Evolutionary conservation across 1,140 invertebrate species (phyloP).

Genomic region (Aphelinus certus): DNA sequence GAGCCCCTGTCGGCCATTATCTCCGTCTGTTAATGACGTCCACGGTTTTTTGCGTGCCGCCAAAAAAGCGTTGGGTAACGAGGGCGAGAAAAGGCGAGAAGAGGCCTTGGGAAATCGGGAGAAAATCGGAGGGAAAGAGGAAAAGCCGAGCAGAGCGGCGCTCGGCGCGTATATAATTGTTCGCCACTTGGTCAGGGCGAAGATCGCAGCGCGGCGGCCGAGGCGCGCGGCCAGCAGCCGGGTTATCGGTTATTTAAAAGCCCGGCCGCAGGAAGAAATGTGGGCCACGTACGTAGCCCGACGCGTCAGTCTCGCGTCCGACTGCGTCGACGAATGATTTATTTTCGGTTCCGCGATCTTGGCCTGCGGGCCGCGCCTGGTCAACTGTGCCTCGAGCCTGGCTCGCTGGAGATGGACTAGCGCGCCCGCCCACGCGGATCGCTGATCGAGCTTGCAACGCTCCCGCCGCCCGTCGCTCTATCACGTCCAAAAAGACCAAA

Average conservation of each 20-base stretch:
- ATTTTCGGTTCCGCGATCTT: constrained; percentile 50
- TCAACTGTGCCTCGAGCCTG: not conserved
- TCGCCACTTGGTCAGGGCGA: not conserved
- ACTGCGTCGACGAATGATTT: constrained; percentile 49
- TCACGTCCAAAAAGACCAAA: too few relatives aligned
- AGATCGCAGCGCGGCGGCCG: not conserved
- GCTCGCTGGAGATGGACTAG: not conserved
- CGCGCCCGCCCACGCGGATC: too few relatives aligned
- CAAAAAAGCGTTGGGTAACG: constrained; percentile 45
- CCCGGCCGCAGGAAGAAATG: constrained; percentile 42
- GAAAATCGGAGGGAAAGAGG: constrained; percentile 1
- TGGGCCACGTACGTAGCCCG: constrained; percentile 46
- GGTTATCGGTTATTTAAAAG: constrained; percentile 51
- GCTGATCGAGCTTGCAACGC: too few relatives aligned
- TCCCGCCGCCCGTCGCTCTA: too few relatives aligned
- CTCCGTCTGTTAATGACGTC: constrained; percentile 50
- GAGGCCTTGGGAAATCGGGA: constrained; percentile 23
- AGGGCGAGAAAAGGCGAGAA: constrained; percentile 30
- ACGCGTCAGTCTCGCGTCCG: not conserved
- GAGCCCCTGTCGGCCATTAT: constrained; percentile 45
- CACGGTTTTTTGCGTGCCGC: constrained; percentile 50
- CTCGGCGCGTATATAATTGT: not conserved
- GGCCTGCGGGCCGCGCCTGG: not conserved
- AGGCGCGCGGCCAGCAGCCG: not conserved
- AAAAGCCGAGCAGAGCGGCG: not conserved